Percentiles rank a stretch among this genome's conserved stretches.
These are phyloP conservation scores for Drosophila anceps DNA, from an alignment of 2,888 invertebrate species.

Conservation along the genomic window DNA sequence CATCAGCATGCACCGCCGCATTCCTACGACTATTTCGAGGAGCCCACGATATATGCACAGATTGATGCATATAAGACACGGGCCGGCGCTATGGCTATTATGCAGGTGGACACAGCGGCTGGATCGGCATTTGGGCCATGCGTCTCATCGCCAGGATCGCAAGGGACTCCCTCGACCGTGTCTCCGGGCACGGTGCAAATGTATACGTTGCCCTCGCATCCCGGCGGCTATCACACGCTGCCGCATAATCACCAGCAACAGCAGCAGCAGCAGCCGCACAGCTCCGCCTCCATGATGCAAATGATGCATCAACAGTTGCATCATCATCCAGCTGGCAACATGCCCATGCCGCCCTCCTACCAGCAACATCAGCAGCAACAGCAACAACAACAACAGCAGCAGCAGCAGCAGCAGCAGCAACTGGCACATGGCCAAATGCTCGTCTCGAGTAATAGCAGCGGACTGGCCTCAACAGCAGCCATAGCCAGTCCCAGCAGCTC, in stretches of 20 bases:
- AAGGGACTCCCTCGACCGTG: constrained; percentile 84
- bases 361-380: constrained; percentile 82
- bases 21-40: constrained; percentile 86
- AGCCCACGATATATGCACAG: constrained; percentile 91
- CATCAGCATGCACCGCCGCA: constrained; percentile 82
- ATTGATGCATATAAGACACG: constrained; percentile 89
- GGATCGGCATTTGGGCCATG: constrained; percentile 85
- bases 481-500: constrained; percentile 84
- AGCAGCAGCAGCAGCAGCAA: constrained; percentile 73
- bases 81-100: constrained; percentile 59
- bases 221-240: constrained; percentile 84
- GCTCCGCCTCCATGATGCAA: constrained; percentile 82
- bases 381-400: constrained; percentile 68
- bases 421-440: constrained; percentile 80
- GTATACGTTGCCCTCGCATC: constrained; percentile 84
- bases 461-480: constrained; percentile 80
- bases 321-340: constrained; percentile 72
- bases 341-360: constrained; percentile 83
- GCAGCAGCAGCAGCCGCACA: constrained; percentile 72
- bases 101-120: constrained; percentile 65
- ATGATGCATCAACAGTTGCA: constrained; percentile 76
- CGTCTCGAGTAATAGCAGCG: constrained; percentile 83
- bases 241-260: constrained; percentile 84
- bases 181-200: constrained; percentile 85
- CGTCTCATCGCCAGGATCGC: constrained; percentile 84